Percentiles rank a stretch among this genome's conserved stretches.
These are phyloP conservation scores for Monarcha castaneiventris DNA, from an alignment of 2,113 vertebrate genomes.

Conservation along the genomic window DNA sequence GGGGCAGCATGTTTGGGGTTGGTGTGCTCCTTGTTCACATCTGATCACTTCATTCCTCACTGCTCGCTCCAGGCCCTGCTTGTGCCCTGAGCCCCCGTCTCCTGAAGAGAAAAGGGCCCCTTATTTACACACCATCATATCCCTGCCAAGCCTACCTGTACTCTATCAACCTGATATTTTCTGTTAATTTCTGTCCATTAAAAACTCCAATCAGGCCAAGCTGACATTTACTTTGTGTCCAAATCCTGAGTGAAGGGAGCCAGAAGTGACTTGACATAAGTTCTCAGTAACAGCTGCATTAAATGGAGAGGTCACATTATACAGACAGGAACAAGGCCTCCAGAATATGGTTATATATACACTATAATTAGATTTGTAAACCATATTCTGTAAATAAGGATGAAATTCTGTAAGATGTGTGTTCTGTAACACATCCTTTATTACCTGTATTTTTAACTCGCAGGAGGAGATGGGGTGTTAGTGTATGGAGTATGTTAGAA, in stretches of 20 bases:
- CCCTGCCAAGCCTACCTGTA: not conserved
- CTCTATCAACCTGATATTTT: not conserved
- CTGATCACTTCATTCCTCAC: not conserved
- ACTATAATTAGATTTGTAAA: not conserved
- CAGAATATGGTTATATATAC: not conserved
- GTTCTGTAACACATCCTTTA: not conserved
- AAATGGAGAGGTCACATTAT: not conserved
- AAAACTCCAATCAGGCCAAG: not conserved
- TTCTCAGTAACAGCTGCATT: not conserved
- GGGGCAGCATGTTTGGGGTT: not conserved
- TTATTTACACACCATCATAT: not conserved
- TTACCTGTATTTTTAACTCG: not conserved
- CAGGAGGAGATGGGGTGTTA: not conserved
- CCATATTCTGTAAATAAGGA: not conserved
- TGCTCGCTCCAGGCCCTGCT: not conserved
- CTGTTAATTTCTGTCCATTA: not conserved
- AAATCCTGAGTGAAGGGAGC: not conserved
- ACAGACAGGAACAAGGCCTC: not conserved
- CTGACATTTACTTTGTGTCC: not conserved
- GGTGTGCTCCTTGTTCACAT: not conserved
- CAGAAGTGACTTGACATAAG: not conserved
- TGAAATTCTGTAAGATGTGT: not conserved
- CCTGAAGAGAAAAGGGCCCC: not conserved
- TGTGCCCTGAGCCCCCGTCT: not conserved
- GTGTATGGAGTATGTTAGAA: not conserved